Conservation (phyloP, 2,113 vertebrate genomes). For the Rhegmatorhina hoffmannsi region DNA sequence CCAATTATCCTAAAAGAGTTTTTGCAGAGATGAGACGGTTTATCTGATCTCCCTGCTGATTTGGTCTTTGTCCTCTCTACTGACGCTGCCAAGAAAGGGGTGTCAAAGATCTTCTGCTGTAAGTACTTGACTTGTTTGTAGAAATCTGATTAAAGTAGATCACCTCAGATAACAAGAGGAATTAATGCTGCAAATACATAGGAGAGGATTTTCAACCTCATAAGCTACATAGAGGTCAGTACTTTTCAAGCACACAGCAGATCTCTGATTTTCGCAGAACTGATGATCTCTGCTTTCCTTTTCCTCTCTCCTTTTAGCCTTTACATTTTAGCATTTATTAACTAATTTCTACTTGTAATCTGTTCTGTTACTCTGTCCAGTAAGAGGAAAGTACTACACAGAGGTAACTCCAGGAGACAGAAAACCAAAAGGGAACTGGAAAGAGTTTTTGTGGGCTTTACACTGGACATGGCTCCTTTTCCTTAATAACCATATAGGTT, state of each 20-base stretch:
- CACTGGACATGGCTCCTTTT: background rate
- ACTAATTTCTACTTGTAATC: background rate
- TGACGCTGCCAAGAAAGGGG: background rate
- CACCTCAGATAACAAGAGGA: conserved; percentile 56
- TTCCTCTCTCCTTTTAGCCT: background rate
- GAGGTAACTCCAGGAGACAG: background rate
- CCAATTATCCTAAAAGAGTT: background rate
- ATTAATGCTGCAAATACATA: conserved; percentile 61
- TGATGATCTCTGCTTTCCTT: background rate
- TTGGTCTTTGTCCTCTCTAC: background rate
- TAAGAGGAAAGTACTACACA: background rate
- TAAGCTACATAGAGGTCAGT: conserved; percentile 25
- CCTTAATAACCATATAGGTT: background rate
- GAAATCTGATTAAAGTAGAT: conserved; percentile 70
- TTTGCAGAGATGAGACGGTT: background rate
- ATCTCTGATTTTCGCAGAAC: background rate
- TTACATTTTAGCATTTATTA: background rate
- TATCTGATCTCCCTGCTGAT: background rate
- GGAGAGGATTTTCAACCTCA: conserved; percentile 47
- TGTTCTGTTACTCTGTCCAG: background rate
- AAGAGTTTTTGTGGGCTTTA: background rate
- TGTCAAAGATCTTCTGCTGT: conserved; percentile 34
- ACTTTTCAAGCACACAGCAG: background rate
- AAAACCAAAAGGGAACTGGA: background rate
- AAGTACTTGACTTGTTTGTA: conserved; percentile 53